Conservation (phyloP, 92 coral and sea anemone genomes). For the Meandrina meandrites region DNA sequence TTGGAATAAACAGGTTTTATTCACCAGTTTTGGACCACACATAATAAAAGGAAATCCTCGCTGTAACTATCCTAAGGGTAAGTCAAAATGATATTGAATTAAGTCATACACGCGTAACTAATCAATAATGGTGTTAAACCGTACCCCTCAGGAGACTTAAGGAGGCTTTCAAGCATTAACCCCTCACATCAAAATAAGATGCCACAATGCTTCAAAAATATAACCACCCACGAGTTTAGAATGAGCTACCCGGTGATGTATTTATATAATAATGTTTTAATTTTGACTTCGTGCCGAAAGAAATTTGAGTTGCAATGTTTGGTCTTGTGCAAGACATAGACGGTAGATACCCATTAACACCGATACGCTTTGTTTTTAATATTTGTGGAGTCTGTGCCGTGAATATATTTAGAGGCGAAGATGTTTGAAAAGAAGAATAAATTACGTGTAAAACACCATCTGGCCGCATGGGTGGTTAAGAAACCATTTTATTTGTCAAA, state of each 20-base stretch:
- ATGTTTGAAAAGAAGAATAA: neutral
- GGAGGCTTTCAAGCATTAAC: neutral
- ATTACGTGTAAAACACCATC: neutral
- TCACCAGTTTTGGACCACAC: neutral
- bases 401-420: neutral
- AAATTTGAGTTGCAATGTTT: neutral
- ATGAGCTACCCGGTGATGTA: neutral
- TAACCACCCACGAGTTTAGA: neutral
- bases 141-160: neutral
- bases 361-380: neutral
- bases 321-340: neutral
- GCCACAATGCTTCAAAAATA: neutral
- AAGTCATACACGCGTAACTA: neutral
- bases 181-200: neutral
- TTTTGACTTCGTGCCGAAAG: neutral
- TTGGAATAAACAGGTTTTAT: neutral
- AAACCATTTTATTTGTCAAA: neutral
- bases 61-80: neutral
- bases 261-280: neutral
- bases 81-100: neutral
- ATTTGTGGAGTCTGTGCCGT: neutral
- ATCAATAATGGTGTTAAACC: neutral
- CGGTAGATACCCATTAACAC: neutral
- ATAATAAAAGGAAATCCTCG: neutral
- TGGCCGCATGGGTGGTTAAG: neutral